Conservation (phyloP, 2,113 vertebrate genomes). For the Epinephelus cyanopodus region DNA sequence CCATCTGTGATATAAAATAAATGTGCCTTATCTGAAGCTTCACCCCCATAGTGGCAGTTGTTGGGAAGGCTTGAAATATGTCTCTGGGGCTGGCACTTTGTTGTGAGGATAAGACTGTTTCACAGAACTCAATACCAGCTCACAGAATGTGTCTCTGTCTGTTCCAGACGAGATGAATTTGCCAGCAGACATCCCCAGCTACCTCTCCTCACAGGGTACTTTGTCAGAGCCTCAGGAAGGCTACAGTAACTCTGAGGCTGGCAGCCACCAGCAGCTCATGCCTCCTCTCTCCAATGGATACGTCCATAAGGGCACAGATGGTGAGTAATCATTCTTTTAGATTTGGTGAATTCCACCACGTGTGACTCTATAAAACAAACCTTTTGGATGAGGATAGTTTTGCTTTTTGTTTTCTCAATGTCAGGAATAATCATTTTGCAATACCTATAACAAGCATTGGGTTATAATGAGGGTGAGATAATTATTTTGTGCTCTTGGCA, state of each 20-base stretch:
- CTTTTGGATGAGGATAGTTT: not conserved
- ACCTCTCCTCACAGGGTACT: constrained; percentile 96
- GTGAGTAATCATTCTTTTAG: constrained; percentile 71
- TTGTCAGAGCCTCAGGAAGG: constrained; percentile 96
- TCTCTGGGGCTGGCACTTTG: not conserved
- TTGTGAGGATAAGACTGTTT: not conserved
- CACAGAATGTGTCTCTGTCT: constrained; percentile 23
- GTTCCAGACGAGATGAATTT: constrained; percentile 95
- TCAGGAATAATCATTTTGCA: not conserved
- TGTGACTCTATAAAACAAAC: not conserved
- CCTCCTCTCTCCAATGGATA: constrained; percentile 89
- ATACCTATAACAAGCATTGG: not conserved
- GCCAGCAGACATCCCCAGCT: constrained; percentile 97
- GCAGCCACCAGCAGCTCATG: constrained; percentile 98
- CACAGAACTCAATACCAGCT: not conserved
- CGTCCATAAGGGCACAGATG: constrained; percentile 90
- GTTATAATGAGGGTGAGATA: not conserved
- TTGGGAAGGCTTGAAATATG: constrained; percentile 6
- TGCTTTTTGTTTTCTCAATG: not conserved
- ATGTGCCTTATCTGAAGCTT: not conserved
- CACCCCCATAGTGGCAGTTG: not conserved
- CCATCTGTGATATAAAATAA: constrained; percentile 7
- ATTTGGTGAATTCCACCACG: not conserved
- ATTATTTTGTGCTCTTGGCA: not conserved
- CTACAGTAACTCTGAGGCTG: constrained; percentile 95